A percentile compares a stretch with the other conserved stretches of the same genome.
Conservation (phyloP, 2,113 vertebrate genomes). For the Perognathus longimembris region DNA sequence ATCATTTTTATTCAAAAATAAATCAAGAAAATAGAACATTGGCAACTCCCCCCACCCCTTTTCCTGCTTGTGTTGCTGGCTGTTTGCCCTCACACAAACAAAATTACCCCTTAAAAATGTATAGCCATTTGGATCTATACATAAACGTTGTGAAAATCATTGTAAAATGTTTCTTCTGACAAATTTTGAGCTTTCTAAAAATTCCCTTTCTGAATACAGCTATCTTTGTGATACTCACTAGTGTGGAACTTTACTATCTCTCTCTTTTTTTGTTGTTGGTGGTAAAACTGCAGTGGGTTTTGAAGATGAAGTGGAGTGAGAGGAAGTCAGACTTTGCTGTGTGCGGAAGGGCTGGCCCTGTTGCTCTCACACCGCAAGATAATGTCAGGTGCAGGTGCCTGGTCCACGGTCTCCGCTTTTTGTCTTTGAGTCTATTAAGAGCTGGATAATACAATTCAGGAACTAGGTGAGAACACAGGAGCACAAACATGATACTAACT, state of each 20-base stretch:
- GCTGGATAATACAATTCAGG: constrained; percentile 54
- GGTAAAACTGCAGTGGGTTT: constrained; percentile 71
- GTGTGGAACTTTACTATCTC: constrained; percentile 71
- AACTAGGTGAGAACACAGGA: constrained; percentile 76
- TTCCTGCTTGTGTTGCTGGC: neutral
- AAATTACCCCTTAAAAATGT: neutral
- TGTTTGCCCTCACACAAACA: neutral
- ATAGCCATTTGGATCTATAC: constrained; percentile 63
- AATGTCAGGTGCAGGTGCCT: neutral
- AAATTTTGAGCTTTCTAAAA: constrained; percentile 69
- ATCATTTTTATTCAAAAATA: constrained; percentile 68
- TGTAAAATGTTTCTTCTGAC: constrained; percentile 74
- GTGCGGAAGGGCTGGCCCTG: constrained; percentile 31
- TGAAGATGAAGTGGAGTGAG: constrained; percentile 68
- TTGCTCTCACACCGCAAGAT: constrained; percentile 27
- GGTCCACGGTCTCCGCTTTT: constrained; percentile 36
- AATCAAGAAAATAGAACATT: constrained; percentile 35
- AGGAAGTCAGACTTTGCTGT: constrained; percentile 48
- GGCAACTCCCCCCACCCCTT: neutral
- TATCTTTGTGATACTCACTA: constrained; percentile 54
- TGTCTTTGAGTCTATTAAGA: constrained; percentile 53
- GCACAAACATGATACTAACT: constrained; percentile 75
- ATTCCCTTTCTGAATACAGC: constrained; percentile 64
- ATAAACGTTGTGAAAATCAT: constrained; percentile 57
- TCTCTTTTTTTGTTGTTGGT: constrained; percentile 57